phyloP scores from a whole-genome alignment of 2,888 invertebrate species.

The Agrochola macilenta region DNA sequence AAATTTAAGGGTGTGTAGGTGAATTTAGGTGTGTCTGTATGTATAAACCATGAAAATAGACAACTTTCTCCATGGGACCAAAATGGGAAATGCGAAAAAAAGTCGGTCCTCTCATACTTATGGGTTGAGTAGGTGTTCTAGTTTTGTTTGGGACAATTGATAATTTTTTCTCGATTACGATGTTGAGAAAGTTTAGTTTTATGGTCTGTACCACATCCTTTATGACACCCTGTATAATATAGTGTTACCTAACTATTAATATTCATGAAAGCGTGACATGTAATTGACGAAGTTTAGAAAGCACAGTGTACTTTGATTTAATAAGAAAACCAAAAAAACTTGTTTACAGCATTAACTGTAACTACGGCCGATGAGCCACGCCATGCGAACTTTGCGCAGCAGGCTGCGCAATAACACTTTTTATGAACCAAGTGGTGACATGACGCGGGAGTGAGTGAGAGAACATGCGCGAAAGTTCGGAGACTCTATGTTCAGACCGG shows the following conservation, averaged over 20 bases:
- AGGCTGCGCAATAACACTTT: background rate
- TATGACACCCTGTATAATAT: background rate
- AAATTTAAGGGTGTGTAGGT: no score
- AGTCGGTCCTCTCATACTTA: no score
- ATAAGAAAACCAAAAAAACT: background rate
- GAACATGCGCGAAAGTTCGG: background rate
- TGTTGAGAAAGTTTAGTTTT: no score
- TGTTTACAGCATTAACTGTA: background rate
- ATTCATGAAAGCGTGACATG: slow-evolving; percentile 25
- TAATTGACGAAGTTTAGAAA: slow-evolving; percentile 51
- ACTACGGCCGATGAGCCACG: background rate
- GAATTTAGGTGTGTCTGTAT: no score
- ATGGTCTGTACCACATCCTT: no score
- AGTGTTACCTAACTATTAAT: background rate
- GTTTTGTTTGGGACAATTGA: no score
- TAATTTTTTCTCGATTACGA: no score
- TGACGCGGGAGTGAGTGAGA: background rate
- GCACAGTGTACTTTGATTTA: slow-evolving; percentile 7
- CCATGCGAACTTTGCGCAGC: background rate
- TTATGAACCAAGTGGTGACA: background rate
- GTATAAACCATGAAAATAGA: no score
- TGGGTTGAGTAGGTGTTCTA: no score
- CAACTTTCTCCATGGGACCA: no score
- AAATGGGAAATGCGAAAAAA: no score
- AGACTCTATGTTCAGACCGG: background rate